Evolutionary conservation across 2,888 invertebrate species (phyloP), one percentile per base, ranked within the genome.

Genomic region (Toxonevra muliebris): DNA sequence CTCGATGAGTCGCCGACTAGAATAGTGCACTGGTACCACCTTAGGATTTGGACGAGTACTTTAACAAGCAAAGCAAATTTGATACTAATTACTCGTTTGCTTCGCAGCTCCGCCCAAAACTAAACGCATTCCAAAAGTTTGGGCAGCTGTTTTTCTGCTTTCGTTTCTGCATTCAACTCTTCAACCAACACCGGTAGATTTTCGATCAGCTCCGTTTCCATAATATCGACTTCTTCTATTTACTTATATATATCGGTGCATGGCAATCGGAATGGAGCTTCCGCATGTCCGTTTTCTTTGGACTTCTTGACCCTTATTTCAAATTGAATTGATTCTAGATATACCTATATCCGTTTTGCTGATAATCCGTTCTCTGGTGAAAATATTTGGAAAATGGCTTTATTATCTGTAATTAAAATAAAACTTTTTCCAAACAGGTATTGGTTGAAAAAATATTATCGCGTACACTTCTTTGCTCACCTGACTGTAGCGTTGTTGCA

Each of bases 381-480:
- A n/a, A 52, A 52, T n/a, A 61, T 61, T n/a, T 61, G 61, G 0
- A 65, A 53, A 10, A 78, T 52, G 0, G 78, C 72, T 30, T 75
- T 73, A 53, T 78, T 73, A 60, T 78, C 76, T 1, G 76, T 76
- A 10, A 72, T 54, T 4, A 78, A 30, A 8, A 57, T 70, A 53
- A 79, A 77, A 48, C 70, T 66, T 10, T 72, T 69, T 3, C 84
- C 86, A 69, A 75, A 82, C 0, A 86, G 20, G 71, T 82, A 86
- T 12, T 81, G 75, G 66, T 82, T 77, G 72, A 86, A 86, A 82
- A 66, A 74, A 86, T 17, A 82, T 72, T 9, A 85, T 74, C 4
- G 79, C 77, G 11, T 82, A 75, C 0, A 80, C 84, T 73, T 79
- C 76, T 12, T 50, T 54, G 54, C 73, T 71, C 1, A 71, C 52